phyloP scores from a whole-genome alignment of 2,113 vertebrate species.

The Pseudopipra pipra region DNA sequence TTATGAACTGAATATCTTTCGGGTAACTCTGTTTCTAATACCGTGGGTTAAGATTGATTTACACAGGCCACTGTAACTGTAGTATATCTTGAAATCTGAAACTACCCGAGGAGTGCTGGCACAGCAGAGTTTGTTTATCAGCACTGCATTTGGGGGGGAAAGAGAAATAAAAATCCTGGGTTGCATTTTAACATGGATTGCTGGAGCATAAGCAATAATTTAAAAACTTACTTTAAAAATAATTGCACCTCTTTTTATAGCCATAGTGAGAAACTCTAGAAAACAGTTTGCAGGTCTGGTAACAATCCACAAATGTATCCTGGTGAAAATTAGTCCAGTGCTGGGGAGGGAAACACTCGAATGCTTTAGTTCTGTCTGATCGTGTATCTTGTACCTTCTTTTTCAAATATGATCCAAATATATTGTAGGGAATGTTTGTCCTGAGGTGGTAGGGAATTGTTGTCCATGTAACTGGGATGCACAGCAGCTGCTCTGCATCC shows the following conservation, averaged over 20 bases:
- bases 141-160: background rate
- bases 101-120: conserved; percentile 23
- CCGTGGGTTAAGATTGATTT: conserved; percentile 16
- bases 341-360: background rate
- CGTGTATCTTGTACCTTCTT: background rate
- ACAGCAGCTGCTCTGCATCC: background rate
- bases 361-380: background rate
- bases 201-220: background rate
- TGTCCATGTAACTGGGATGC: background rate
- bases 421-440: background rate
- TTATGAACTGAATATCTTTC: background rate
- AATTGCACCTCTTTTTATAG: conserved; percentile 16
- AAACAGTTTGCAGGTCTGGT: conserved; percentile 28
- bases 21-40: conserved; percentile 40
- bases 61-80: background rate
- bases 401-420: background rate
- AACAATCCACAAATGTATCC: background rate
- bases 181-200: background rate
- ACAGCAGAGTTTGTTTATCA: conserved; percentile 31
- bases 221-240: background rate
- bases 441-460: background rate
- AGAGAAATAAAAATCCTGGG: background rate
- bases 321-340: background rate
- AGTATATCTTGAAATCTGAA: conserved; percentile 45
- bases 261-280: background rate